A percentile compares a stretch with the other conserved stretches of the same genome.
Conservation (phyloP, 2,888 invertebrate species). For the Coelopa pilipes region DNA sequence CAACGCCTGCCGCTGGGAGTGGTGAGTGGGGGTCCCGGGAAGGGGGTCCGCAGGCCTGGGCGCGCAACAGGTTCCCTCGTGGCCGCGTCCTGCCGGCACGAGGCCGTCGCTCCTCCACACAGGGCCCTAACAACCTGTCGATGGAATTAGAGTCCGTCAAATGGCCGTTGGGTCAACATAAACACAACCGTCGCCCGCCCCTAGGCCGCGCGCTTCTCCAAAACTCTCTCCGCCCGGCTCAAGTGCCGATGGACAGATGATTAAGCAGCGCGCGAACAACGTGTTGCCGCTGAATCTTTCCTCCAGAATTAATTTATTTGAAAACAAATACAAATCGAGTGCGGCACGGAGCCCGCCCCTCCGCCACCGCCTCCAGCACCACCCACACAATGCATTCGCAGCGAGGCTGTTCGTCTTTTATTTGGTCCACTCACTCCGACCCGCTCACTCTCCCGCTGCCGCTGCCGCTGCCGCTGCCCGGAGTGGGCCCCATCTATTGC, state of each 20-base stretch:
- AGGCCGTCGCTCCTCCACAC: not conserved
- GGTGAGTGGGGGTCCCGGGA: not conserved
- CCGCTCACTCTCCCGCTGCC: not conserved
- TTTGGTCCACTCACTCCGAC: slow-evolving; percentile 4
- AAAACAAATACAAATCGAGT: slow-evolving; percentile 36
- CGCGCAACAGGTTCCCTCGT: slow-evolving; percentile 20
- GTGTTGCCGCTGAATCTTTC: slow-evolving; percentile 29
- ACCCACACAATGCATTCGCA: not conserved
- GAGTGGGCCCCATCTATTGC: too few species aligned
- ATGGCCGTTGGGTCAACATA: slow-evolving; percentile 5
- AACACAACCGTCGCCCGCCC: not conserved
- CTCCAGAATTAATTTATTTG: slow-evolving; percentile 29
- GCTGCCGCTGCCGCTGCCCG: not conserved
- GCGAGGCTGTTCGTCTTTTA: slow-evolving; percentile 6
- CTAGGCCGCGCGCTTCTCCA: not conserved
- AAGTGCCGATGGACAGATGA: slow-evolving; percentile 34
- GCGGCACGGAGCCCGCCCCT: slow-evolving; percentile 18
- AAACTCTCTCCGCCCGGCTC: not conserved
- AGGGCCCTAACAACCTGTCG: not conserved
- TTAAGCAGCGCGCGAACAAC: slow-evolving; percentile 29
- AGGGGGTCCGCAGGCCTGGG: not conserved
- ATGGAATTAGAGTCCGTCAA: slow-evolving; percentile 16
- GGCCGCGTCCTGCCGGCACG: slow-evolving; percentile 1
- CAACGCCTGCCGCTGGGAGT: slow-evolving; percentile 1
- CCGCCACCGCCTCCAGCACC: not conserved